A percentile compares a stretch with the other conserved stretches of the same genome.
These are phyloP conservation scores for Hippocampus kuda DNA, from an alignment of 2,797 vertebrate species.

Conservation along the genomic window DNA sequence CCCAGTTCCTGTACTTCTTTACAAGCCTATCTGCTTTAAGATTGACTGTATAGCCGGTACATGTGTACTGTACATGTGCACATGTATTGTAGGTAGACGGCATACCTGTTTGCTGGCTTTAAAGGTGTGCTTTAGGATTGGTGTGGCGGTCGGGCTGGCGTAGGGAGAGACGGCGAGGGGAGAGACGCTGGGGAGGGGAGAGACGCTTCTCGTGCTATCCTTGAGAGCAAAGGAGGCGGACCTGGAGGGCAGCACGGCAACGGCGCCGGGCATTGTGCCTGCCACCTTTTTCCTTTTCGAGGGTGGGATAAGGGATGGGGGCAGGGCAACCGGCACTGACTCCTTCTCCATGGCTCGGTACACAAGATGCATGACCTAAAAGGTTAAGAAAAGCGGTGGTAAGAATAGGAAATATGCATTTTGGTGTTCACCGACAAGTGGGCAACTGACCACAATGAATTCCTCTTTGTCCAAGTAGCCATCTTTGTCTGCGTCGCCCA, in stretches of 20 bases:
- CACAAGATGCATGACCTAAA: slow-evolving; percentile 92
- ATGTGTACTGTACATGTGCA: no score
- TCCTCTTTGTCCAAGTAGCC: slow-evolving; percentile 93
- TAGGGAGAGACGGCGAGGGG: slow-evolving; percentile 32
- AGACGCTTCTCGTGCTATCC: slow-evolving; percentile 77
- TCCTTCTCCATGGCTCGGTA: slow-evolving; percentile 93
- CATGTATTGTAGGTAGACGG: neutral
- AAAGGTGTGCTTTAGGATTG: slow-evolving; percentile 82
- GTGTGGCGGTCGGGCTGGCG: slow-evolving; percentile 52
- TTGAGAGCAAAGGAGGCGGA: slow-evolving; percentile 68
- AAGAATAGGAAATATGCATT: neutral
- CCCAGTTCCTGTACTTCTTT: no score
- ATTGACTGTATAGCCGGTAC: no score
- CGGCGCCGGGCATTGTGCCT: slow-evolving; percentile 72
- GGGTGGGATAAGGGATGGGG: slow-evolving; percentile 79
- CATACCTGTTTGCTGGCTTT: slow-evolving; percentile 72
- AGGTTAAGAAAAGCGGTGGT: neutral
- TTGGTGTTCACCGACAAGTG: neutral
- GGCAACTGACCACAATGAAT: slow-evolving; percentile 82
- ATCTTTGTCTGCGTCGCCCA: slow-evolving; percentile 94
- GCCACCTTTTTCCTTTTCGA: slow-evolving; percentile 83
- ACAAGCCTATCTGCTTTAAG: no score
- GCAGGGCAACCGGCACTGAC: slow-evolving; percentile 75
- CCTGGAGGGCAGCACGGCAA: slow-evolving; percentile 68
- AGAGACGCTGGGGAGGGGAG: slow-evolving; percentile 54